Conservation (phyloP, 1,140 invertebrate species). For the Bombus waltoni region DNA sequence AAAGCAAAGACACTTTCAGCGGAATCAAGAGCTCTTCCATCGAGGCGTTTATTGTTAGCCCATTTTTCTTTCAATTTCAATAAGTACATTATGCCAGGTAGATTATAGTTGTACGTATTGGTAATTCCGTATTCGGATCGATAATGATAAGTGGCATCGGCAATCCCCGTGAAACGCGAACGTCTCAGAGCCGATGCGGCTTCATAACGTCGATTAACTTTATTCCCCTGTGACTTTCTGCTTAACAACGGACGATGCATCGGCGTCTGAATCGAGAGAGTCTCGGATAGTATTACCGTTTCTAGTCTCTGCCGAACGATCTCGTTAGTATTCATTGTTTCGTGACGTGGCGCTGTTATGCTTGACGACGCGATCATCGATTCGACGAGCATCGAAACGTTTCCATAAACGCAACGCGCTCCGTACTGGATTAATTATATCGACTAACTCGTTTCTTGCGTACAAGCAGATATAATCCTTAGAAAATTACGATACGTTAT, state of each 20-base stretch:
- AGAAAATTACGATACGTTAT: too few species aligned
- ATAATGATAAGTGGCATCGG: constrained; percentile 23
- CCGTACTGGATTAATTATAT: too few species aligned
- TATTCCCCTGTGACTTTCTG: background rate
- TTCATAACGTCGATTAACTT: background rate
- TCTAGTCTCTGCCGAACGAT: too few species aligned
- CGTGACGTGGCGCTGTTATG: too few species aligned
- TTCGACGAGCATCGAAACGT: too few species aligned
- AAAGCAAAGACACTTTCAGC: background rate
- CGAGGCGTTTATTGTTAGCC: constrained; percentile 10
- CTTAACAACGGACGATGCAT: background rate
- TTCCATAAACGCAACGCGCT: too few species aligned
- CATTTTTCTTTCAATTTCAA: background rate
- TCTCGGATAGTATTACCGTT: too few species aligned
- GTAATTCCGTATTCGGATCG: constrained; percentile 20
- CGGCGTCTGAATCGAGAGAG: too few species aligned
- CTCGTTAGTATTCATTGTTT: too few species aligned
- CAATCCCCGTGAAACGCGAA: background rate
- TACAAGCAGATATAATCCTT: too few species aligned
- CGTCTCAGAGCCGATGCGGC: background rate
- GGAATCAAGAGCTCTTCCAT: background rate
- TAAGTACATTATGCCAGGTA: background rate
- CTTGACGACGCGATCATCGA: too few species aligned
- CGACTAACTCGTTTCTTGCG: too few species aligned
- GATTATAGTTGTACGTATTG: background rate